Conservation (phyloP, 1,140 invertebrate genomes). For the Microplitis demolitor region DNA sequence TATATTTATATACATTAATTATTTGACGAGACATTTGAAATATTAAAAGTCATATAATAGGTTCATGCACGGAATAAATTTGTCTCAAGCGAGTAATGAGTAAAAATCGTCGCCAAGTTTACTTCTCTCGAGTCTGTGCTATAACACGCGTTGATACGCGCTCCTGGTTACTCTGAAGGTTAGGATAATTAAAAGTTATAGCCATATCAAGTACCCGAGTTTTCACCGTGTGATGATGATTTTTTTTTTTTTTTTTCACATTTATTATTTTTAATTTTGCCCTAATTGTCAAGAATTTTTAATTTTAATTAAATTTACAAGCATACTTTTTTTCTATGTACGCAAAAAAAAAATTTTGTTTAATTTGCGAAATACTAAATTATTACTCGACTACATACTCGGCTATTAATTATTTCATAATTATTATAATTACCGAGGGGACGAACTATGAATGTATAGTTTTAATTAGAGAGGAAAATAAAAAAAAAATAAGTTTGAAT, state of each 20-base stretch:
- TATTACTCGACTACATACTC: too few species aligned
- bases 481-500: too few species aligned
- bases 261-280: constrained; percentile 7
- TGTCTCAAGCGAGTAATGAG: constrained; percentile 34
- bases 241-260: constrained; percentile 10
- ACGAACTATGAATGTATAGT: too few species aligned
- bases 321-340: neutral
- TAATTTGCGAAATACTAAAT: too few species aligned
- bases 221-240: neutral
- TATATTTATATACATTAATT: neutral
- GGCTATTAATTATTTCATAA: too few species aligned
- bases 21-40: too few species aligned
- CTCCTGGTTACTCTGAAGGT: neutral
- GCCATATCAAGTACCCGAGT: constrained; percentile 26
- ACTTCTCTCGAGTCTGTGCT: neutral
- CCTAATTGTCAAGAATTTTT: neutral
- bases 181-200: constrained; percentile 49
- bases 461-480: too few species aligned
- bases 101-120: constrained; percentile 38
- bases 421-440: too few species aligned
- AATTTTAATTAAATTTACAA: neutral
- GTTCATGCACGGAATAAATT: neutral
- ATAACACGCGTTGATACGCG: neutral
- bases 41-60: too few species aligned
- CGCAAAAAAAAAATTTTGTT: neutral